A percentile compares a stretch with the other conserved stretches of the same genome.
phyloP scores from a whole-genome alignment of 2,888 invertebrate species.

The Hirtodrosophila confusa region DNA sequence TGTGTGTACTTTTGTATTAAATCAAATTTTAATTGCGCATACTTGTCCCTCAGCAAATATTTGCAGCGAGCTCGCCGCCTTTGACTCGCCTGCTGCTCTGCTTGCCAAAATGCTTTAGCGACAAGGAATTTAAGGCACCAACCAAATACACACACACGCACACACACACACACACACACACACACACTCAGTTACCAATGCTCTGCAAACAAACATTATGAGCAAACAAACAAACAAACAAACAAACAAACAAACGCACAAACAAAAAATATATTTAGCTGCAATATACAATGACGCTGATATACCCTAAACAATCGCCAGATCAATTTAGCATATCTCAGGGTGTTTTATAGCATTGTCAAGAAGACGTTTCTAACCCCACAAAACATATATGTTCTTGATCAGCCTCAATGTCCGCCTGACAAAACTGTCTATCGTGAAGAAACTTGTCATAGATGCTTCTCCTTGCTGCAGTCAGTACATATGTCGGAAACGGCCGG shows the following conservation, averaged over 20 bases:
- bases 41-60: conserved; percentile 81
- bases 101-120: conserved; percentile 65
- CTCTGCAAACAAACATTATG: conserved; percentile 70
- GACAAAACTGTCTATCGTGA: no score
- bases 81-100: conserved; percentile 63
- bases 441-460: no score
- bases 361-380: no score
- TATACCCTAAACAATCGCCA: conserved; percentile 12
- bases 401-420: no score
- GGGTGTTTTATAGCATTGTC: no score
- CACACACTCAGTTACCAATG: conserved; percentile 30
- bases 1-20: conserved; percentile 71
- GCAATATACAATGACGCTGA: conserved; percentile 12
- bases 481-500: no score
- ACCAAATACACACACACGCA: conserved; percentile 23
- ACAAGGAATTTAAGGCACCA: conserved; percentile 70
- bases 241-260: conserved; percentile 13
- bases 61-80: conserved; percentile 76
- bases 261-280: conserved; percentile 13
- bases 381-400: no score
- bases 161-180: conserved; percentile 8
- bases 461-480: no score
- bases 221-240: conserved; percentile 65
- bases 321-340: no score
- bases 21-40: conserved; percentile 83